Conservation (phyloP, 1,140 invertebrate genomes). For the Tetranychus cinnabarinus region DNA sequence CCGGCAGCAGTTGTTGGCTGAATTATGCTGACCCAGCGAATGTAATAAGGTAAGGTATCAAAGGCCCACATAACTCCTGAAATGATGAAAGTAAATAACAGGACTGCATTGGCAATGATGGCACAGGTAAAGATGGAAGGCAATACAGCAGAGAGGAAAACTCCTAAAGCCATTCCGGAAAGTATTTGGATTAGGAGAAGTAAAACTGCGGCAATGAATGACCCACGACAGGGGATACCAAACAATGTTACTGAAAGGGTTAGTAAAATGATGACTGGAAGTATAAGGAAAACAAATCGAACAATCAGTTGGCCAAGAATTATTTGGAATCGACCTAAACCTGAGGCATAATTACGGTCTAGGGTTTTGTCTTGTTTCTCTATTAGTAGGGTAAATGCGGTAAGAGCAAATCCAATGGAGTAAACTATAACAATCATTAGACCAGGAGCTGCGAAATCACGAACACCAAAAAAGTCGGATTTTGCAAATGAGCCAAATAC, state of each 20-base stretch:
- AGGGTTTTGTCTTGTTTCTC: neutral
- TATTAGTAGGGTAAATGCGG: neutral
- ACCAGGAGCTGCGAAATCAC: constrained; percentile 42
- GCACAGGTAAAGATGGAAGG: neutral
- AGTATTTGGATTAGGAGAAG: constrained; percentile 37
- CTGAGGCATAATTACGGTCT: neutral
- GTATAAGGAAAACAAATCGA: neutral
- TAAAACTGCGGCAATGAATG: neutral
- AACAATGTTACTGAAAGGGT: neutral
- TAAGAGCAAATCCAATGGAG: constrained; percentile 13
- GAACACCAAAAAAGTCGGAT: neutral
- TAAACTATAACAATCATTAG: constrained; percentile 50
- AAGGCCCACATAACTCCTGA: constrained; percentile 65
- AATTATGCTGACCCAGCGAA: constrained; percentile 53
- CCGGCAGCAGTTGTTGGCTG: constrained; percentile 72
- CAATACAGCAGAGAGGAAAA: constrained; percentile 51
- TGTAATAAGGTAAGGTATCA: constrained; percentile 60
- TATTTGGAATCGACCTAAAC: neutral
- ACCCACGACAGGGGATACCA: neutral
- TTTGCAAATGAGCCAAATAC: neutral
- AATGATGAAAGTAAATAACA: constrained; percentile 18
- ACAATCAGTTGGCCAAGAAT: neutral
- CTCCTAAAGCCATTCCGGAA: constrained; percentile 77
- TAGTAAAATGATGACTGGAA: neutral
- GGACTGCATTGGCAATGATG: neutral